Evolutionary conservation across 2,888 invertebrate genomes (phyloP).

Genomic region (Pinctada fucata): DNA sequence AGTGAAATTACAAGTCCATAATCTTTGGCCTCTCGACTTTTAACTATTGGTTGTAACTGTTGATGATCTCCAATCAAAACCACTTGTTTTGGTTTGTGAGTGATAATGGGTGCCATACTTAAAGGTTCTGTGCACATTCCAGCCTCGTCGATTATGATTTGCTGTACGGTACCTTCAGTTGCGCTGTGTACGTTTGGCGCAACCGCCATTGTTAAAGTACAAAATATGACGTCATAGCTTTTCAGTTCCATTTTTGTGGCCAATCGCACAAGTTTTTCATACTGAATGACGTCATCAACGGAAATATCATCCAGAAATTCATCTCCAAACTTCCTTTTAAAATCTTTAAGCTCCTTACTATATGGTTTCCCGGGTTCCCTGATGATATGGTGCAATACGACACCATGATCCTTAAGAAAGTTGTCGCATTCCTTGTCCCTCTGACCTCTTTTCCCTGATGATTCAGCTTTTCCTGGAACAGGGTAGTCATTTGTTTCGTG

Average conservation of each 20-base stretch:
- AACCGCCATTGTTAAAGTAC: conserved; percentile 57
- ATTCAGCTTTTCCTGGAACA: conserved; percentile 57
- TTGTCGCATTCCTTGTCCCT: conserved; percentile 31
- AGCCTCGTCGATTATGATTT: conserved; percentile 70
- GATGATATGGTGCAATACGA: conserved; percentile 56
- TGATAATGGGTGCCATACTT: conserved; percentile 63
- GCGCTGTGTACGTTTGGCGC: conserved; percentile 31
- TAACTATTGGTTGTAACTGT: conserved; percentile 70
- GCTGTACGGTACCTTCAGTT: conserved; percentile 31
- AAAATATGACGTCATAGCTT: conserved; percentile 56
- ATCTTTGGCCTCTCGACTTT: conserved; percentile 32
- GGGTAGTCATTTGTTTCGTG: conserved; percentile 64
- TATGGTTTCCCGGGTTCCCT: conserved; percentile 24
- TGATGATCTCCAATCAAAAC: conserved; percentile 72
- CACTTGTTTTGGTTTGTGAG: conserved; percentile 58
- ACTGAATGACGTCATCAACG: conserved; percentile 38
- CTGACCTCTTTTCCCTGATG: conserved; percentile 25
- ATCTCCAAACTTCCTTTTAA: conserved; percentile 38
- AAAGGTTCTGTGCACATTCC: conserved; percentile 73
- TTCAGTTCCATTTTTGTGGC: conserved; percentile 51
- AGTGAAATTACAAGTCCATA: conserved; percentile 30
- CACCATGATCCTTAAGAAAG: conserved; percentile 30
- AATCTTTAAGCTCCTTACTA: conserved; percentile 31
- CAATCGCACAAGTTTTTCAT: conserved; percentile 40
- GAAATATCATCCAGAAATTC: conserved; percentile 14